phyloP scores from a whole-genome alignment of 2,797 vertebrate genomes.

The Tangara arthus region DNA sequence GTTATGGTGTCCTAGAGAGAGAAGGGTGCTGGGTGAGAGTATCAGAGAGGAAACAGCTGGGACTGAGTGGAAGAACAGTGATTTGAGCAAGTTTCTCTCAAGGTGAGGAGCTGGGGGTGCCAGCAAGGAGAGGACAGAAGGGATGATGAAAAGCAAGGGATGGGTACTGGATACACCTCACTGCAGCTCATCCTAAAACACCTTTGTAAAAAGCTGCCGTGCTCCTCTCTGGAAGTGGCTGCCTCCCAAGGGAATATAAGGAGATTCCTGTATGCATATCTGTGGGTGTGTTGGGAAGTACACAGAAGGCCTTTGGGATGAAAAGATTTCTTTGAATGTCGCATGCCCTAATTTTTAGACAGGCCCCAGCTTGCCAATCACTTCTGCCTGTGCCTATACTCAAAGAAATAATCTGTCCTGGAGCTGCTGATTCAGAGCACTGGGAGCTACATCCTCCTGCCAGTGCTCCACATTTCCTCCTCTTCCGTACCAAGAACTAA shows the following conservation, averaged over 20 bases:
- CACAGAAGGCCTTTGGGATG: neutral
- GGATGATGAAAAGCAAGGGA: neutral
- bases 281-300: neutral
- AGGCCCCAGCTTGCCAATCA: neutral
- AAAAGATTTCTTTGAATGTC: neutral
- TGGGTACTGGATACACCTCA: neutral
- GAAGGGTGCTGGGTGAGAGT: neutral
- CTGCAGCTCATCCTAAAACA: neutral
- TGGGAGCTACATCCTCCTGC: neutral
- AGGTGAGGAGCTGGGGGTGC: neutral
- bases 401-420: neutral
- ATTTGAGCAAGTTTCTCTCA: neutral
- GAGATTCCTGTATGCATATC: neutral
- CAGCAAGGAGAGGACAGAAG: neutral
- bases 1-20: neutral
- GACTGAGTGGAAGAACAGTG: neutral
- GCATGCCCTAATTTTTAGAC: neutral
- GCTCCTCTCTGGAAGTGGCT: neutral
- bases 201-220: neutral
- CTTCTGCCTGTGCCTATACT: neutral
- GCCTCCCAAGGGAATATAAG: neutral
- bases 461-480: neutral
- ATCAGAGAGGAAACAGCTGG: neutral
- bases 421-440: neutral
- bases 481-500: neutral